phyloP scores from a whole-genome alignment of 2,113 vertebrate genomes.

The Sterna hirundo region DNA sequence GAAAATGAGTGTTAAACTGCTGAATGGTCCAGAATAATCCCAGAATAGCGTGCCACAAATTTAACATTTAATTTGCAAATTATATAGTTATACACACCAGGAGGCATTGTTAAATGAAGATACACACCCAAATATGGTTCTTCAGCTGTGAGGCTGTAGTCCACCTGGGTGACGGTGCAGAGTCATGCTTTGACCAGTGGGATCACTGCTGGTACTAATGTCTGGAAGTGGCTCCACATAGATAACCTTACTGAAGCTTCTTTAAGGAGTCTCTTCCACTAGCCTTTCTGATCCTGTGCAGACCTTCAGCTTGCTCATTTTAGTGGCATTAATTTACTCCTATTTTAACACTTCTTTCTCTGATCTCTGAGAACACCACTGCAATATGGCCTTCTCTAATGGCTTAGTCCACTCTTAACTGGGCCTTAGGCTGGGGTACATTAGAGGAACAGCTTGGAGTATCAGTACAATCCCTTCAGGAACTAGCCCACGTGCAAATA shows the following conservation, averaged over 20 bases:
- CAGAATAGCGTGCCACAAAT: background rate
- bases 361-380: background rate
- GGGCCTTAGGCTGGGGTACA: background rate
- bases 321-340: background rate
- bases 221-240: background rate
- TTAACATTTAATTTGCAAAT: background rate
- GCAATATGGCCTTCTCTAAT: background rate
- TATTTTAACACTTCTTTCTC: background rate
- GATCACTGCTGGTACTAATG: background rate
- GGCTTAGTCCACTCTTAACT: background rate
- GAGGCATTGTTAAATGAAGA: background rate
- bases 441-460: background rate
- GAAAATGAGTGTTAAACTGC: background rate
- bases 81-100: background rate
- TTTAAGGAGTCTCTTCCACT: background rate
- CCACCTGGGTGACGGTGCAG: background rate
- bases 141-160: background rate
- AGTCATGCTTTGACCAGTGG: background rate
- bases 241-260: background rate
- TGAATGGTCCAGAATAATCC: background rate
- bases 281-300: background rate
- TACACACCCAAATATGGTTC: background rate
- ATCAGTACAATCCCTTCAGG: too few species aligned
- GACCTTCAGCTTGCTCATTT: background rate
- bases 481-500: accelerated